Evolutionary conservation across 2,797 vertebrate species (phyloP).

Genomic region (Hemibagrus guttatus): DNA sequence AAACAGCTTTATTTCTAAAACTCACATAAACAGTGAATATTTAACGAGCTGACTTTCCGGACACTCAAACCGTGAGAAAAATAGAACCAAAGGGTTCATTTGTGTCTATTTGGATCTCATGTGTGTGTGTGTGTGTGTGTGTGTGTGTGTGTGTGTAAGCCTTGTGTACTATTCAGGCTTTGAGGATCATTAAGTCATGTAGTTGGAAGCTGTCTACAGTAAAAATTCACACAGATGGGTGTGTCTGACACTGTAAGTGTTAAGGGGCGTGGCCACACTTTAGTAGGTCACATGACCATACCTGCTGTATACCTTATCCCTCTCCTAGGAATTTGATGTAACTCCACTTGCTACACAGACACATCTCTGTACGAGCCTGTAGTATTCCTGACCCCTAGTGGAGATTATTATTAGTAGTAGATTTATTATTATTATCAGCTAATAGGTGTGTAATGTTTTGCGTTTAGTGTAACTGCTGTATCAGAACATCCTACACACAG

Average conservation of each 20-base stretch:
- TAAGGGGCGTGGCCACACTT: not conserved
- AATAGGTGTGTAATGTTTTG: not conserved
- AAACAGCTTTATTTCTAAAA: not conserved
- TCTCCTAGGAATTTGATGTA: no score
- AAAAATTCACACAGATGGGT: no score
- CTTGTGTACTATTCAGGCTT: no score
- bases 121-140: no score
- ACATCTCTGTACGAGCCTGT: no score
- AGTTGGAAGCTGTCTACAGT: no score
- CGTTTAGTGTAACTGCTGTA: not conserved
- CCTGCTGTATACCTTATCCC: not conserved
- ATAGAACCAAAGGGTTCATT: no score
- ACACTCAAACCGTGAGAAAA: not conserved
- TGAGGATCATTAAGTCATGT: no score
- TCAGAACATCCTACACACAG: not conserved
- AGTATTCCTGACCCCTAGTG: not conserved
- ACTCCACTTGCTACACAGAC: no score
- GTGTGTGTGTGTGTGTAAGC: no score
- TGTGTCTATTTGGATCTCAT: no score
- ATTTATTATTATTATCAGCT: not conserved
- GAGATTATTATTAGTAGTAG: no score
- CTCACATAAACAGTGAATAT: not conserved
- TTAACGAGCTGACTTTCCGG: not conserved
- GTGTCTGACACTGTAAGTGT: not conserved
- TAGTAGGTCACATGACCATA: not conserved